Percentiles rank a stretch among this genome's conserved stretches.
These are phyloP conservation scores for Pseudomyrmex concolor DNA, from an alignment of 1,140 invertebrate genomes.

Conservation along the genomic window DNA sequence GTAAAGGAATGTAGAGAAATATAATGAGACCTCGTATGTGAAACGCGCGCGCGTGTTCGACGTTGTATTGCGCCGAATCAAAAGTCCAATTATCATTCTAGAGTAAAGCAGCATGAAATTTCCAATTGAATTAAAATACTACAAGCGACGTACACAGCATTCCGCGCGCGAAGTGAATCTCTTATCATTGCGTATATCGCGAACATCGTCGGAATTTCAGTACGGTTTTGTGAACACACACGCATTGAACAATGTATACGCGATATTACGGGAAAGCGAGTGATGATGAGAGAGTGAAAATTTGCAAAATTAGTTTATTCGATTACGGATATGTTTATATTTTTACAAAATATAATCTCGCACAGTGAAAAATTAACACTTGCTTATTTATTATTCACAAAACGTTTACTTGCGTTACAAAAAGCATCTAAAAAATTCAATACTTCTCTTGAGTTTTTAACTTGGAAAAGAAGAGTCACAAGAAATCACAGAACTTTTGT, in stretches of 20 bases:
- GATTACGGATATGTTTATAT: neutral
- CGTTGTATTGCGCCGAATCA: too few species aligned
- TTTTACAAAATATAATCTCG: too few species aligned
- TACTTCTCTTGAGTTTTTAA: too few species aligned
- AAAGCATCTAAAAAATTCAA: too few species aligned
- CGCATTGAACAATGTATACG: neutral
- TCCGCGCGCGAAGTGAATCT: neutral
- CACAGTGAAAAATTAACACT: too few species aligned
- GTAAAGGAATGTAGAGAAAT: constrained; percentile 11
- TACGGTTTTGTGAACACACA: neutral
- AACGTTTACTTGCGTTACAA: too few species aligned
- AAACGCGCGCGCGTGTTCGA: neutral
- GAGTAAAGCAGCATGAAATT: constrained; percentile 31
- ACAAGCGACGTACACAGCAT: neutral
- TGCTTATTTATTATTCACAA: too few species aligned
- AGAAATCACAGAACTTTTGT: too few species aligned
- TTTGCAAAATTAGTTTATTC: neutral
- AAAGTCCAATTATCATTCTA: constrained; percentile 18
- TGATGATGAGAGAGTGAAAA: neutral
- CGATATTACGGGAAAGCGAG: neutral
- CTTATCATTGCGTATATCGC: constrained; percentile 15
- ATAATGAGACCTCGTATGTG: neutral
- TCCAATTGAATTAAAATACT: constrained; percentile 21
- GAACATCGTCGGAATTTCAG: neutral
- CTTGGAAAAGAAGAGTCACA: too few species aligned